phyloP scores from a whole-genome alignment of 2,888 invertebrate species.

The Heliconius ismenius region DNA sequence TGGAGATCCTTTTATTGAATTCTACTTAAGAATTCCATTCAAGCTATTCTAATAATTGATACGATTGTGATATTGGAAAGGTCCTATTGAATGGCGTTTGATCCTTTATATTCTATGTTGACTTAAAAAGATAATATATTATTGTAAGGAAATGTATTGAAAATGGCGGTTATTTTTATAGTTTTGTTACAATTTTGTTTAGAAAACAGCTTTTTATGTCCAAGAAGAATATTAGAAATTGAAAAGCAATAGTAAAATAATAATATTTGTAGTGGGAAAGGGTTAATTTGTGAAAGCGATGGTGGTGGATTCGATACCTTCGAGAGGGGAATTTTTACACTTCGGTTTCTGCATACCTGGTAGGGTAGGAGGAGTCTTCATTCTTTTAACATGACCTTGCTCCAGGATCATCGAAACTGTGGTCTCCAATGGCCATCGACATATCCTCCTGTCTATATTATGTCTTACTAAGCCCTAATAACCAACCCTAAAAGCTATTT shows the following conservation, averaged over 20 bases:
- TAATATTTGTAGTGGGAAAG: not conserved
- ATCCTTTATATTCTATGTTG: constrained; percentile 18
- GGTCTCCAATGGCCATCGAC: no score
- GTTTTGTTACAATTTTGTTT: not conserved
- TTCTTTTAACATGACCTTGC: no score
- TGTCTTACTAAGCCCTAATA: no score
- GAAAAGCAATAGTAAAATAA: not conserved
- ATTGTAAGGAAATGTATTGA: constrained; percentile 16
- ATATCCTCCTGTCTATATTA: no score
- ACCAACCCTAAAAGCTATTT: no score
- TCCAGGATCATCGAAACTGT: no score
- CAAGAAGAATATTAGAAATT: not conserved
- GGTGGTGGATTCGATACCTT: no score
- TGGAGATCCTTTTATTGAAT: constrained; percentile 7
- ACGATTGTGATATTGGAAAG: constrained; percentile 16
- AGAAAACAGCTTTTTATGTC: not conserved
- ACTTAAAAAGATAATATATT: constrained; percentile 14
- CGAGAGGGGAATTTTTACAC: no score
- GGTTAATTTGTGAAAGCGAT: no score
- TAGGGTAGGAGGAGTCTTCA: no score
- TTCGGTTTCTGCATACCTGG: no score
- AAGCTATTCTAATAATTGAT: constrained; percentile 20
- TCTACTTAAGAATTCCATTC: constrained; percentile 10
- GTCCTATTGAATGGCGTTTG: constrained; percentile 10
- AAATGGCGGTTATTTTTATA: not conserved